Base-by-base conservation (phyloP, 2,888 invertebrate species). In the Clivina fossor region DNA sequence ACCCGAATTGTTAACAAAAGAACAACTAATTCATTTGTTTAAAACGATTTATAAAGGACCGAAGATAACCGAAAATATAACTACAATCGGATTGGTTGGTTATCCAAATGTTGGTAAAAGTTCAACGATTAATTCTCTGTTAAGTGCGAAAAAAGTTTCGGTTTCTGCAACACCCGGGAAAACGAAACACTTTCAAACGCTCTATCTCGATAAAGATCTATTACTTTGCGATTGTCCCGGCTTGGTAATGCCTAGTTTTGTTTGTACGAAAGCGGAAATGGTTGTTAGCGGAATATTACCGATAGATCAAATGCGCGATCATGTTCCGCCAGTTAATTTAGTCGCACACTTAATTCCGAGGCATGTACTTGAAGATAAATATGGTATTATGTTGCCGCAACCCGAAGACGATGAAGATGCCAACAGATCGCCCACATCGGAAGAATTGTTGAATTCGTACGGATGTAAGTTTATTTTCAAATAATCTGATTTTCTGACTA, bases 31-130 rank as follows among this genome's bases (percentile, higher is more conserved):
- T 44, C 75, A 80, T 28, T 78, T 90, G 11, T 82, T 96, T 56
- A 85, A 82, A 64, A 76, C 75, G 5, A 73, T 88, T 15, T 80
- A 83, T 56, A 71, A 64, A 2, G 78, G 76, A 1, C 64, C 67
- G 66, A 75, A 78, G 70, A 72, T 71, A 69, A 73, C 75, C 16
- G 65, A 73, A 22, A 74, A 77, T n/a, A 69, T 86, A 22, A 80
- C 87, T 4, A 91, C 91, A n/a, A 83, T 95, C 56, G 95, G 96
- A 4, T 80, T 96, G 72, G 96, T 99, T 56, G 99, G 99, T 1
- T 99, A 99, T 76, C 99, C 99, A 0, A 99, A 99, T 79, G 99
- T 99, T 1, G 99, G 99, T n/a, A 99, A 99, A 75, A 98, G 97
- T 73, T 98, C 98, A 58, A 95, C 98, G 5, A 96, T 99, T 57